Evolutionary conservation across 2,888 invertebrate genomes (phyloP).

Genomic region (Agrochola circellaris): DNA sequence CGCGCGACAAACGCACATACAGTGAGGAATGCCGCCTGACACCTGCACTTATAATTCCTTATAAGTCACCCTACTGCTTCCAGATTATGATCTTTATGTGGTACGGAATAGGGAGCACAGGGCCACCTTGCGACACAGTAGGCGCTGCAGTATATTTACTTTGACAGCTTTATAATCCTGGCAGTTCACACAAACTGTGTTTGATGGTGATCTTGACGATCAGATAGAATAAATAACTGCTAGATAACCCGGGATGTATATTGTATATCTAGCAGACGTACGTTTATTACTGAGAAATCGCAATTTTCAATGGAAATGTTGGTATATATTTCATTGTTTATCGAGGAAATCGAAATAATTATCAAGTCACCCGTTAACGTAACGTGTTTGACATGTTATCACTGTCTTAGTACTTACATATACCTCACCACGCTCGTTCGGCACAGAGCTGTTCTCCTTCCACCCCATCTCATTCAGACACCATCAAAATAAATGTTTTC

Average conservation of each 20-base stretch:
- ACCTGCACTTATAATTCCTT: slow-evolving; percentile 70
- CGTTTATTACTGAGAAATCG: slow-evolving; percentile 16
- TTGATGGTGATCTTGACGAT: slow-evolving; percentile 37
- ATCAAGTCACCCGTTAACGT: slow-evolving; percentile 17
- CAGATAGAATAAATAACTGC: slow-evolving; percentile 46
- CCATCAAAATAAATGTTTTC: slow-evolving; percentile 37
- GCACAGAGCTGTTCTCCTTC: slow-evolving; percentile 22
- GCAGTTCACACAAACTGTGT: slow-evolving; percentile 36
- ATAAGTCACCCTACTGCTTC: slow-evolving; percentile 34
- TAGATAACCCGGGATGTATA: slow-evolving; percentile 23
- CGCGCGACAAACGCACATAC: slow-evolving; percentile 46
- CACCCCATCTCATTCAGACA: slow-evolving; percentile 24
- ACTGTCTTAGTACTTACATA: background rate
- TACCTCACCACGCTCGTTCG: slow-evolving; percentile 1
- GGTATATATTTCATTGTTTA: slow-evolving; percentile 26
- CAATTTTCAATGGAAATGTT: slow-evolving; percentile 34
- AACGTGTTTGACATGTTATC: slow-evolving; percentile 16
- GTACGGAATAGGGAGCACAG: slow-evolving; percentile 45
- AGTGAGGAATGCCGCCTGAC: slow-evolving; percentile 71
- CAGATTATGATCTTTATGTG: slow-evolving; percentile 57
- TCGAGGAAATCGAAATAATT: slow-evolving; percentile 12
- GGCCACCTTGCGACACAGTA: slow-evolving; percentile 20
- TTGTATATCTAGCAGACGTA: slow-evolving; percentile 11
- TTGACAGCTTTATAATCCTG: slow-evolving; percentile 59
- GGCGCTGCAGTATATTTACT: slow-evolving; percentile 39